Evolutionary conservation across 2,888 invertebrate species (phyloP).

Genomic region (Papilio protenor): DNA sequence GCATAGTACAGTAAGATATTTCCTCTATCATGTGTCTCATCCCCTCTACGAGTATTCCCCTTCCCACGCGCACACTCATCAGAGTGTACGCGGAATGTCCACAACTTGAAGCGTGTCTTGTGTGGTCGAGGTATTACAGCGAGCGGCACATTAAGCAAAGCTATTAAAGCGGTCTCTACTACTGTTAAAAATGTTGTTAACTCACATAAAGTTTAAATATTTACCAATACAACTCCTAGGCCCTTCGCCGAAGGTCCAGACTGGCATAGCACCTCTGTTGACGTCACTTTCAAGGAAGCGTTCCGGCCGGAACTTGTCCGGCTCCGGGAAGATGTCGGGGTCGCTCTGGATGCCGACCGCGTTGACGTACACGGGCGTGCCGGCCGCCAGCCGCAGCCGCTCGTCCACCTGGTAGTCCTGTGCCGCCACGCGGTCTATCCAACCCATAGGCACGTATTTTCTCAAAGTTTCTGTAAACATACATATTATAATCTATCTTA

Average conservation of each 20-base stretch:
- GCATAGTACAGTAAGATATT: no score
- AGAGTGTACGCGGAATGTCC: no score
- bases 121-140: no score
- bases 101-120: no score
- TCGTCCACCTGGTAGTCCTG: slow-evolving; percentile 46
- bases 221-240: slow-evolving; percentile 47
- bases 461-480: slow-evolving; percentile 31
- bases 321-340: slow-evolving; percentile 10
- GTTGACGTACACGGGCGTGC: slow-evolving; percentile 46
- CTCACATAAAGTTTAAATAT: neutral
- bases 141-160: no score
- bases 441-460: slow-evolving; percentile 43
- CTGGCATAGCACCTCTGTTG: neutral
- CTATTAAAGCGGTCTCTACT: no score
- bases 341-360: slow-evolving; percentile 34
- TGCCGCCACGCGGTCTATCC: slow-evolving; percentile 42
- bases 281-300: slow-evolving; percentile 15
- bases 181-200: neutral
- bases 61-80: no score
- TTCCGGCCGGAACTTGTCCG: slow-evolving; percentile 11
- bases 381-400: slow-evolving; percentile 40
- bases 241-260: slow-evolving; percentile 43
- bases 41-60: no score
- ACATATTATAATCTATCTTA: neutral
- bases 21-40: no score